Evolutionary conservation across 2,797 vertebrate genomes (phyloP), one percentile per base, ranked within the genome.

Genomic region (Sparidentex hasta): DNA sequence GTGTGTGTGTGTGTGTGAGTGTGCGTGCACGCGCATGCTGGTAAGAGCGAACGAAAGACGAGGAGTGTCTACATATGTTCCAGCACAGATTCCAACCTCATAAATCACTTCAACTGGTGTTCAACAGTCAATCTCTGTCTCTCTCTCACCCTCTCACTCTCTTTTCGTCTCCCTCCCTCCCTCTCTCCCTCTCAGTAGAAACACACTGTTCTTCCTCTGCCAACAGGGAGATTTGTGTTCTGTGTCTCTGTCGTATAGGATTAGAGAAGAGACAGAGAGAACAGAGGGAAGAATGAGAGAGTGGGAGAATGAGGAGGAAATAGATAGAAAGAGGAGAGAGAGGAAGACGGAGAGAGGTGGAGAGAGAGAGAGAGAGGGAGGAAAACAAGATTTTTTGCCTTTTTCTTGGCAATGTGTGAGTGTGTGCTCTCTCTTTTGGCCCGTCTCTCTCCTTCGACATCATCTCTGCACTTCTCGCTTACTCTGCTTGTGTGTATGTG

Each of bases 41-140:
- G 52, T 69, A 82, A 76, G 75, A 85, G 80, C 14, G 64, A 85
- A 82, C 54, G 48, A 77, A 89, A 93, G 87, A 91, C 88, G 29
- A 90, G 82, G 78, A 89, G 82, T 87, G 90, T 93, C 91, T 93
- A 91, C 92, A 94, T 92, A 87, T 93, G 92, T 92, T 93, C 91
- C 87, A 90, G 87, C 82, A 89, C 88, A 85, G 92, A 92, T 88
- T 93, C 90, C 93, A 94, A 84, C 88, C 88, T 90, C 92, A 92
- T 94, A 92, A 94, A 93, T 94, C 92, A 93, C 91, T 85, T 92
- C 89, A 88, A 90, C 92, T 86, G 78, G 90, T 90, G 91, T 88
- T 91, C 88, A 91, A 84, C 90, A 94, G 88, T 93, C 91, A 91
- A 90, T 93, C 86, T 90, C 80, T 83, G 65, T 90, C 84, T 78